phyloP scores from a whole-genome alignment of 2,797 vertebrate species.

The Hippopotamyrus pictus region DNA sequence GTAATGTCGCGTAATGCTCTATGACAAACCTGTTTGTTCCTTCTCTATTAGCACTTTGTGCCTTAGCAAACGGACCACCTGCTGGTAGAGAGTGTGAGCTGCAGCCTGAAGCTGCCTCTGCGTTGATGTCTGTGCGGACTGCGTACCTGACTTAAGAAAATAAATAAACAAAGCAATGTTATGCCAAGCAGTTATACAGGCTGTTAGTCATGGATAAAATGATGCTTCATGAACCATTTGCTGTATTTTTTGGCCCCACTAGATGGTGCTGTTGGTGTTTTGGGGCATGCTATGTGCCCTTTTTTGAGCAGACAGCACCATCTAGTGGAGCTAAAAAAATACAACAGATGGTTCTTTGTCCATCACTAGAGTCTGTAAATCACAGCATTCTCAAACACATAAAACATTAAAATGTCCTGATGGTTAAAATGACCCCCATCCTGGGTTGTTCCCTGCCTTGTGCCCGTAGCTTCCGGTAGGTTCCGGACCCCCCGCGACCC shows the following conservation, averaged over 20 bases:
- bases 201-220: neutral
- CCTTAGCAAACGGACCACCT: slow-evolving; percentile 64
- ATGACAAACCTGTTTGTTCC: slow-evolving; percentile 56
- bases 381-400: neutral
- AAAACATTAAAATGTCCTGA: neutral
- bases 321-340: neutral
- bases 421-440: too few relatives aligned
- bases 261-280: neutral
- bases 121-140: slow-evolving; percentile 54
- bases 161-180: neutral
- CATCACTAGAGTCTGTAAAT: neutral
- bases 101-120: slow-evolving; percentile 62
- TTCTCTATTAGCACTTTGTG: slow-evolving; percentile 56
- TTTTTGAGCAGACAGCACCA: neutral
- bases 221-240: neutral
- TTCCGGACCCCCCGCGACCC: too few relatives aligned
- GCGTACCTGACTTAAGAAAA: slow-evolving; percentile 55
- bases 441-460: too few relatives aligned
- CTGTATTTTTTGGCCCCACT: neutral
- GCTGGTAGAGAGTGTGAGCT: slow-evolving; percentile 68
- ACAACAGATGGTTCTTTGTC: neutral
- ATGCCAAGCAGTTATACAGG: neutral
- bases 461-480: too few relatives aligned
- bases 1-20: neutral
- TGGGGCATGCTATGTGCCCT: neutral